Base-by-base conservation (phyloP, 2,888 invertebrate genomes). In the Parnassius smintheus region DNA sequence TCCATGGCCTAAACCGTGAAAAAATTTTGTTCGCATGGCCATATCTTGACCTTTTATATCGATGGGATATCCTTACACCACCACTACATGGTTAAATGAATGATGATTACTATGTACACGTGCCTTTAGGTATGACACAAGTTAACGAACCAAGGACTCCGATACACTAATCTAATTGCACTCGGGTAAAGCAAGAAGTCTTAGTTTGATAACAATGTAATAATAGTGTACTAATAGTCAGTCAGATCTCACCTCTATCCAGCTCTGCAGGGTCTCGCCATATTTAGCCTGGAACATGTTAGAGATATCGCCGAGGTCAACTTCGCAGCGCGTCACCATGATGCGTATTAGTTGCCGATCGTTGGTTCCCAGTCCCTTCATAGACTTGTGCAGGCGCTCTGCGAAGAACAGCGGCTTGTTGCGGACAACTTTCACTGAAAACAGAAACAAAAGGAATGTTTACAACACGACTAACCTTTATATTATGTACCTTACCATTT, bases 311-410 rank as follows among this genome's bases (percentile, higher is more conserved):
- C 93, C 95, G 93, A 98, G 94, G 82, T 98, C 98, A 62, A 97
- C 92, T 93, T 97, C 96, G 76, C 94, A 94, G 72, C 97, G 94
- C 1, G 97, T 96, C 56, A 97, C 95, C 74, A 98, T 93, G 63
- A 98, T 91, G 75, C 98, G 95, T 73, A 98, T 97, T 70, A 98
- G 92, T 73, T 96, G 95, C 56, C 94, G 93, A 82, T 98, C 98
- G 77, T 97, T 96, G 4, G 98, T 98, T 65, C 98, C 98, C 68
- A 96, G 83, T 4, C 98, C 98, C 79, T 96, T 96, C 97, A 98
- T 97, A 60, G 96, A 95, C 78, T 96, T 95, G 86, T 97, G 95
- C 59, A 98, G 92, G 52, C 96, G 94, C 78, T 96, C 95, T 0
- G 98, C 98, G 87, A 97, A 98, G 92, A 95, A 98, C 46, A 94